Evolutionary conservation across 1,140 invertebrate genomes (phyloP), one percentile per base, ranked within the genome.

Genomic region (Notospermus geniculatus): DNA sequence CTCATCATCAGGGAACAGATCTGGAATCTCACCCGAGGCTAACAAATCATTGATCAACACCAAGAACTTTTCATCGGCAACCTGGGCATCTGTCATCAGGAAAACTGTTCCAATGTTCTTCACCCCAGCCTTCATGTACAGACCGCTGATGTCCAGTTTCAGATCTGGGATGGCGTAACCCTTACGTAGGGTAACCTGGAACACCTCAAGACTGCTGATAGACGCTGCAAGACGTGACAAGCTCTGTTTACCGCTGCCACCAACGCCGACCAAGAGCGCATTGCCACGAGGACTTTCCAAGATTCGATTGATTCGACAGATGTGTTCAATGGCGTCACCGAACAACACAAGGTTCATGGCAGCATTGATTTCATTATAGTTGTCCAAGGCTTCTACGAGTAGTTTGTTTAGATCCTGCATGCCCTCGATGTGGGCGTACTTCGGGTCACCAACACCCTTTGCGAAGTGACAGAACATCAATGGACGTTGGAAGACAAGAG

Each of bases 291-390:
- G 95, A 27, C 91, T 92, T 83, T 97, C 94, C 46, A 98, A 82
- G 70, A 98, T 97, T 63, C 95, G 86, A 83, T 94, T 97, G 70
- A 98, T 96, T 71, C 93, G 85, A 85, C 77, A 78, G 80, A 97
- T 89, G 79, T 97, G 93, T 86, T 90, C 90, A 90, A 97, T 95
- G 28, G 95, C 95, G 82, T 97, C 95, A 84, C 97, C 94, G 82
- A 98, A 98, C 0, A 98, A 83, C 23, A 98, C 95, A 29, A 98
- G 83, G 81, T 97, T 96, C 93, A 97, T 97, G 22, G 91, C 92
- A 30, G 94, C 90, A 66, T 97, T 92, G 27, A 97, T 85, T 80
- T 98, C 95, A 80, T 98, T 98, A 80, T 97, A 97, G 69, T 89
- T 91, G 41, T 91, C 87, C 77, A 97, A 86, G 27, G 93, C 93